Evolutionary conservation across 2,888 invertebrate species (phyloP).

Genomic region (Monoplex corrugatus): DNA sequence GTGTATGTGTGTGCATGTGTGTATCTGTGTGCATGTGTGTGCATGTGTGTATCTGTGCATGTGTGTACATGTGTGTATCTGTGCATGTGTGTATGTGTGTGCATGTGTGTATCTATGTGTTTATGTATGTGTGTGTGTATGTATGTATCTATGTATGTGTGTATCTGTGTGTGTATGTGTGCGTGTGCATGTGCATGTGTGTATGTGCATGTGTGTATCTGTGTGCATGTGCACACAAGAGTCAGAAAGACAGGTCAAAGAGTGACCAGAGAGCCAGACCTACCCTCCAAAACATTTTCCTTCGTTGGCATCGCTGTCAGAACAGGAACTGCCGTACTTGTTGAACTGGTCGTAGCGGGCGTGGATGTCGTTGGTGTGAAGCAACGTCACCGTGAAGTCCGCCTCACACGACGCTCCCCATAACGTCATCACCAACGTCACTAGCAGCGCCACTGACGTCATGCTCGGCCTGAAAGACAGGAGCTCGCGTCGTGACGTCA

Average conservation of each 20-base stretch:
- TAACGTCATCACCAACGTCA: background rate
- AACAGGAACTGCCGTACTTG: constrained; percentile 85
- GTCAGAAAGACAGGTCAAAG: background rate
- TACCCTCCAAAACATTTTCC: constrained; percentile 92
- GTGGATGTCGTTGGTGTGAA: constrained; percentile 97
- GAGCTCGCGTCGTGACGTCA: no score
- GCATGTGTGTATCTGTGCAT: no score
- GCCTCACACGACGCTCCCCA: background rate
- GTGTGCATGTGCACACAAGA: constrained; percentile 56
- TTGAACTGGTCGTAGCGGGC: constrained; percentile 91
- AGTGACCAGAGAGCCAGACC: constrained; percentile 82
- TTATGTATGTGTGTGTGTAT: constrained; percentile 44
- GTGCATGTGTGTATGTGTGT: no score
- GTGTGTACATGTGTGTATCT: no score
- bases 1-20: background rate
- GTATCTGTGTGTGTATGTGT: constrained; percentile 58
- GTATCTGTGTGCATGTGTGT: no score
- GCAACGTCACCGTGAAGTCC: constrained; percentile 86
- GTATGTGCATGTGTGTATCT: constrained; percentile 58
- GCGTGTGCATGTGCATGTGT: constrained; percentile 37
- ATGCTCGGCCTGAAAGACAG: no score
- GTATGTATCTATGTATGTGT: constrained; percentile 56
- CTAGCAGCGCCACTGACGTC: no score
- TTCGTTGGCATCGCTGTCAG: constrained; percentile 77
- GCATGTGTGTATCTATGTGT: no score